phyloP scores from a whole-genome alignment of 1,140 invertebrate genomes.

The Philotrypesis tridentata region DNA sequence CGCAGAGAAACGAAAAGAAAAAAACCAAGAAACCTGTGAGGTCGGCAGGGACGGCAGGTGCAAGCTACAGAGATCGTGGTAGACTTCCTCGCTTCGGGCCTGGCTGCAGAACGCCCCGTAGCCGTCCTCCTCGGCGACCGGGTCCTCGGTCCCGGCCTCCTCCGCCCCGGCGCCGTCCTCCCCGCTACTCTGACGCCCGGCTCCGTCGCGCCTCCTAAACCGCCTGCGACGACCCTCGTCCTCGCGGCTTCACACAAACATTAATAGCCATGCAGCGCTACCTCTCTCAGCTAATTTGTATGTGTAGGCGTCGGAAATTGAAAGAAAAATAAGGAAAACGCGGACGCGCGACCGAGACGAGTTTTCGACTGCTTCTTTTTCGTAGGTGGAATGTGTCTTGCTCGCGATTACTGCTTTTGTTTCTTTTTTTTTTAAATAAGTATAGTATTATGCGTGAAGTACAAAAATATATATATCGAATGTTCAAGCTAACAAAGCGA shows the following conservation, averaged over 20 bases:
- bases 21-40: conserved; percentile 69
- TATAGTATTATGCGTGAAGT: too few relatives aligned
- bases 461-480: not conserved
- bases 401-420: too few relatives aligned
- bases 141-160: conserved; percentile 2
- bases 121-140: conserved; percentile 74
- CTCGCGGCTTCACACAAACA: conserved; percentile 70
- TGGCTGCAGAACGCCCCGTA: conserved; percentile 81
- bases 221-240: conserved; percentile 69
- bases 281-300: too few relatives aligned
- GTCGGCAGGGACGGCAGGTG: conserved; percentile 69
- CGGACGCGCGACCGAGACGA: too few relatives aligned
- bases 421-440: too few relatives aligned
- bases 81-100: conserved; percentile 85
- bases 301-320: conserved; percentile 14
- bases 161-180: conserved; percentile 6
- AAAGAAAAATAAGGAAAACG: not conserved
- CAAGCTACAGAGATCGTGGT: conserved; percentile 86
- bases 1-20: conserved; percentile 53
- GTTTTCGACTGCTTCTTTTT: too few relatives aligned
- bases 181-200: conserved; percentile 60
- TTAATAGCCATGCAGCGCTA: conserved; percentile 70
- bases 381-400: too few relatives aligned
- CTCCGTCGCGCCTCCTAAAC: conserved; percentile 66
- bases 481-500: conserved; percentile 30